A percentile compares a stretch with the other conserved stretches of the same genome.
phyloP scores from a whole-genome alignment of 2,113 vertebrate genomes.

The Cygnus buccinator region DNA sequence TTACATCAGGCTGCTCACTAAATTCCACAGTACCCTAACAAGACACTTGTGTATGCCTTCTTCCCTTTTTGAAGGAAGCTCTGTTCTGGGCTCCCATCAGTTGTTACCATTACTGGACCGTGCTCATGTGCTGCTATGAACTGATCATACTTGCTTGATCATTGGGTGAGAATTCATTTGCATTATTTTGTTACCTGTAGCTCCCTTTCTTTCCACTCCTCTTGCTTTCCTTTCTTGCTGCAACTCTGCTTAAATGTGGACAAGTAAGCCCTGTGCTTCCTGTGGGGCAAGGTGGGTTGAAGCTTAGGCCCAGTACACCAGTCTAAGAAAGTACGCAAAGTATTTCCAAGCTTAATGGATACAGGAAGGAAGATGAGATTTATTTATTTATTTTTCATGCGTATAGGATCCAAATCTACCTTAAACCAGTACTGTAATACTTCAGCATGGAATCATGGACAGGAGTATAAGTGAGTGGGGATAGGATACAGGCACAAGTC shows the following conservation, averaged over 20 bases:
- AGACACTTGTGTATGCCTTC: neutral
- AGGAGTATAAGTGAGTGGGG: too few species aligned
- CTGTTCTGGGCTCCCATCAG: neutral
- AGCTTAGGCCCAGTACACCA: neutral
- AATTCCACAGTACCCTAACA: neutral
- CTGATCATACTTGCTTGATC: rapidly evolving
- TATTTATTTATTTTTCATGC: too few species aligned
- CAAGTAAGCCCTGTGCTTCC: neutral
- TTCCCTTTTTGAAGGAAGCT: neutral
- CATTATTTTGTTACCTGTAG: neutral
- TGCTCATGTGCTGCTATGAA: neutral
- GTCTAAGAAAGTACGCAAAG: neutral
- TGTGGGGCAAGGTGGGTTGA: neutral
- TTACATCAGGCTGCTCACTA: neutral
- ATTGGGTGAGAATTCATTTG: neutral
- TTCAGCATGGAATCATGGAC: neutral
- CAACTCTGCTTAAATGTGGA: rapidly evolving
- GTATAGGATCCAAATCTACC: neutral
- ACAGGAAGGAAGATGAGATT: too few species aligned
- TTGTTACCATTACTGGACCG: rapidly evolving
- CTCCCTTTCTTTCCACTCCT: neutral
- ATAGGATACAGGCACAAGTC: rapidly evolving
- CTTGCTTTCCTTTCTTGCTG: neutral
- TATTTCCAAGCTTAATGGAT: neutral
- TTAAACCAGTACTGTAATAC: neutral